Evolutionary conservation across 2,113 vertebrate genomes (phyloP).

Genomic region (Macrotus californicus): DNA sequence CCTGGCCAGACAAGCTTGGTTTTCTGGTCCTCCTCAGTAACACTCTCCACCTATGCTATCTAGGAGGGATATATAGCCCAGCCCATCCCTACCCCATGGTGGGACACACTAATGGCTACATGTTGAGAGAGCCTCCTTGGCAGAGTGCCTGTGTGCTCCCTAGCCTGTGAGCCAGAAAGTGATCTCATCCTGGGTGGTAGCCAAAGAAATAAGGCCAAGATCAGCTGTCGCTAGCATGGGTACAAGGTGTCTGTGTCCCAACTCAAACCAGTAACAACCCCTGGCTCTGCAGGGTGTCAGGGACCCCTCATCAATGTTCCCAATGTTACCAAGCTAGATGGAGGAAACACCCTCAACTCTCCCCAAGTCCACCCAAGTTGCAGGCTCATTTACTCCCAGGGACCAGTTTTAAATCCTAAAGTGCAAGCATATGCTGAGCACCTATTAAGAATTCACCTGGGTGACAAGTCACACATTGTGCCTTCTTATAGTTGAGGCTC

Average conservation of each 20-base stretch:
- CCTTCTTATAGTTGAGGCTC: neutral
- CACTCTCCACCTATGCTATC: neutral
- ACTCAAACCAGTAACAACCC: neutral
- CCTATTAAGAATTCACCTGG: neutral
- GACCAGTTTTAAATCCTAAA: neutral
- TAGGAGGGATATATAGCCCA: neutral
- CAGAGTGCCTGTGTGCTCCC: neutral
- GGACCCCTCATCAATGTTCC: neutral
- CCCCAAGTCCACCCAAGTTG: neutral
- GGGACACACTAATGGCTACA: rapidly evolving
- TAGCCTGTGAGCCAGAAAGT: neutral
- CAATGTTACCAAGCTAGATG: neutral
- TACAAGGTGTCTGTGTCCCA: neutral
- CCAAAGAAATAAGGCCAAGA: slow-evolving; percentile 37
- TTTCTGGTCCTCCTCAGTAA: neutral
- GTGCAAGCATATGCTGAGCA: too few species aligned
- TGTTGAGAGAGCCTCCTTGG: neutral
- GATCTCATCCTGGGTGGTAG: slow-evolving; percentile 40
- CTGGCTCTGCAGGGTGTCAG: neutral
- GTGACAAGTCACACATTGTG: neutral
- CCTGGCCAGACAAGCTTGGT: too few species aligned
- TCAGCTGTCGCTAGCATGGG: neutral
- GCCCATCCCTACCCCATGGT: rapidly evolving
- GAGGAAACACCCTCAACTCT: neutral
- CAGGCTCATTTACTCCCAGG: neutral